These are phyloP conservation scores for Drosophila simulans DNA, from an alignment of 1,140 invertebrate genomes.

Conservation along the genomic window DNA sequence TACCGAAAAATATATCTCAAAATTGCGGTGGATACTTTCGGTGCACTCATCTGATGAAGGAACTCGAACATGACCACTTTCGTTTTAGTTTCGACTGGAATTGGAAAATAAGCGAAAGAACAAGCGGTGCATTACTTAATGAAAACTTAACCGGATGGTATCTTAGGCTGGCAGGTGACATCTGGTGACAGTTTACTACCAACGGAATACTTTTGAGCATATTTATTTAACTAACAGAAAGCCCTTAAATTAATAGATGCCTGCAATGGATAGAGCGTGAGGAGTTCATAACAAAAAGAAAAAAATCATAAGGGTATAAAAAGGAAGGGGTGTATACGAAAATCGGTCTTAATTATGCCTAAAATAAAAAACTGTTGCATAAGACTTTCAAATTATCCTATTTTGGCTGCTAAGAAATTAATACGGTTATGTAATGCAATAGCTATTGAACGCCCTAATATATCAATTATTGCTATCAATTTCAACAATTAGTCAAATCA, in stretches of 20 bases:
- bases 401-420: not conserved
- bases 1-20: slow-evolving; percentile 10
- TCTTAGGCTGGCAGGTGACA: not conserved
- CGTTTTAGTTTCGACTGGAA: not conserved
- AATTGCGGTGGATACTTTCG: slow-evolving; percentile 4
- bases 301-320: too few species aligned
- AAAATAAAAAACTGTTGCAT: too few species aligned
- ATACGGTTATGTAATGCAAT: too few species aligned
- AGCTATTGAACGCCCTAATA: slow-evolving; percentile 7
- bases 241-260: too few species aligned
- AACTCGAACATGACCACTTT: slow-evolving; percentile 6
- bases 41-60: slow-evolving; percentile 1
- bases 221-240: too few species aligned
- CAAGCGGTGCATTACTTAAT: slow-evolving; percentile 3
- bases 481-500: slow-evolving; percentile 56
- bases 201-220: not conserved
- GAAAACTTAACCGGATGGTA: not conserved
- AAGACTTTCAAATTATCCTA: not conserved
- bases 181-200: not conserved
- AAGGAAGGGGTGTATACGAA: too few species aligned
- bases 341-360: too few species aligned
- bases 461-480: slow-evolving; percentile 50
- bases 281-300: too few species aligned
- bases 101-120: not conserved
- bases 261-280: too few species aligned